Conservation (phyloP, 2,797 vertebrate genomes). For the Ctenochaetus hawaiiensis region DNA sequence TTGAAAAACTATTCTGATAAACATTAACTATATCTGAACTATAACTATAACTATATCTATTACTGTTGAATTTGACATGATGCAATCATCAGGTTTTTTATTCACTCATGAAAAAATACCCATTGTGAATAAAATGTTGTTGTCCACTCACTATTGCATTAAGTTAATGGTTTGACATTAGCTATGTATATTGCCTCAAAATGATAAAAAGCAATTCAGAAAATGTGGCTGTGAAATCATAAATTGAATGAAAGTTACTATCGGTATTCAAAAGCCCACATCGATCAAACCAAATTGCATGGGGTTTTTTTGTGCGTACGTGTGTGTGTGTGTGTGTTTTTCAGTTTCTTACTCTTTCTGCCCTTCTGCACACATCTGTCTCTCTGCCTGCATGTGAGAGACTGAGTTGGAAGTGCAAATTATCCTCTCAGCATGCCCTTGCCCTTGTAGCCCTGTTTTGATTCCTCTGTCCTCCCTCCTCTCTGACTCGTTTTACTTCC, state of each 20-base stretch:
- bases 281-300: background rate
- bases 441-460: constrained; percentile 72
- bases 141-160: background rate
- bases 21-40: background rate
- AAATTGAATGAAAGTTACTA: background rate
- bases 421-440: constrained; percentile 79
- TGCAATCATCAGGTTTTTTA: background rate
- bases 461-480: constrained; percentile 65
- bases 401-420: constrained; percentile 75
- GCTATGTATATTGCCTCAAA: background rate
- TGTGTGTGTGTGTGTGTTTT: background rate
- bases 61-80: background rate
- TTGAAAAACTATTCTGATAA: too few relatives aligned
- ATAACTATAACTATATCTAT: background rate
- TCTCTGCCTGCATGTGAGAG: constrained; percentile 84
- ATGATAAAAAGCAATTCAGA: background rate
- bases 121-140: background rate
- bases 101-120: background rate
- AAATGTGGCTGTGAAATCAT: background rate
- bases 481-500: constrained; percentile 37
- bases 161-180: background rate
- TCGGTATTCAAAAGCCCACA: background rate
- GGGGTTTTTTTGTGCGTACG: background rate
- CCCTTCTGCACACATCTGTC: constrained; percentile 77
- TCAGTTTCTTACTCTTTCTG: constrained; percentile 48